These are phyloP conservation scores for Hapalemur alaotrensis DNA, from an alignment of 2,797 vertebrate genomes.

Conservation along the genomic window DNA sequence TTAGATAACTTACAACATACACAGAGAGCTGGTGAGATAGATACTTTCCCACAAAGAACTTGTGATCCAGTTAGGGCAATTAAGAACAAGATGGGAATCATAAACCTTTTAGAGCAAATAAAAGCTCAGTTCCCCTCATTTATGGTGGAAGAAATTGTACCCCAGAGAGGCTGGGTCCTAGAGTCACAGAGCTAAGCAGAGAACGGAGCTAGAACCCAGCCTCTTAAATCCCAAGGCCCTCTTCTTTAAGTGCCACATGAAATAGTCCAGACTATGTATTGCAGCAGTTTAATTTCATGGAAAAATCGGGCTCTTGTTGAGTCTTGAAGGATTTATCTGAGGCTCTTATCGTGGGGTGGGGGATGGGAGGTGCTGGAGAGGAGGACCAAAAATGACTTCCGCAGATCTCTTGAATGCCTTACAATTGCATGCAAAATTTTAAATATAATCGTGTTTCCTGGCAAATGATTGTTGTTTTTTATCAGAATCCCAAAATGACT, in stretches of 20 bases:
- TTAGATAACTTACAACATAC: neutral
- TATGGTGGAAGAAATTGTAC: neutral
- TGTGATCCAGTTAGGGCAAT: neutral
- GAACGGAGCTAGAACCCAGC: neutral
- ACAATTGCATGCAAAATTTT: neutral
- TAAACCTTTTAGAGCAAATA: neutral
- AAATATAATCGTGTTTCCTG: conserved; percentile 6
- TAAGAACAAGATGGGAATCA: neutral
- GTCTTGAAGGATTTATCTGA: conserved; percentile 41
- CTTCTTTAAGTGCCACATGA: neutral
- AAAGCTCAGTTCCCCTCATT: neutral
- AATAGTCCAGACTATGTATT: neutral
- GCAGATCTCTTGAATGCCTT: neutral
- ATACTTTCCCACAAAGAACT: neutral
- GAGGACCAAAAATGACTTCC: neutral
- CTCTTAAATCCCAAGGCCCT: neutral
- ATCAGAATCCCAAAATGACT: neutral
- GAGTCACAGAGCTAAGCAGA: neutral
- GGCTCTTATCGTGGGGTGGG: neutral
- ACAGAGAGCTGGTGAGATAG: neutral
- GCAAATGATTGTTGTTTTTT: neutral
- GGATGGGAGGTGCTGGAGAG: neutral
- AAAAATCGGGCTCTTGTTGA: neutral
- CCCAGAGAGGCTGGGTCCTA: neutral
- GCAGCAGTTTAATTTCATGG: neutral